Evolutionary conservation across 2,888 invertebrate species (phyloP).

Genomic region (Endomychus coccineus): DNA sequence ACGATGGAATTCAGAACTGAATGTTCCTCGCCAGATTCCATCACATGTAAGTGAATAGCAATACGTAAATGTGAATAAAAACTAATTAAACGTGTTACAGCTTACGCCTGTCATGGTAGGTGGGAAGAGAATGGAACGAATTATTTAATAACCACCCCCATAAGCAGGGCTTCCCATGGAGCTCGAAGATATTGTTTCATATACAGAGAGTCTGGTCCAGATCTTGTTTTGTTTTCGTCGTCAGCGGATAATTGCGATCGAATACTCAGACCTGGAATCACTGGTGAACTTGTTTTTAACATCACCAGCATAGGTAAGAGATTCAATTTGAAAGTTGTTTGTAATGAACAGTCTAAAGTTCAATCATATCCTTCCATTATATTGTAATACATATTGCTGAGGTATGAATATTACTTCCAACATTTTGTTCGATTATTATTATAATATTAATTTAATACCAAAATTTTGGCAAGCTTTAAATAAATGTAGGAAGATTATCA

Average conservation of each 20-base stretch:
- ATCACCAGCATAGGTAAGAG: constrained; percentile 59
- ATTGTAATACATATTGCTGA: too few relatives aligned
- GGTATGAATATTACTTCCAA: too few relatives aligned
- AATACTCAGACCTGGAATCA: constrained; percentile 46
- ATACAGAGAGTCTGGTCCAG: constrained; percentile 54
- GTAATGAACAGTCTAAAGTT: too few relatives aligned
- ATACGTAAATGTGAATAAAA: constrained; percentile 3
- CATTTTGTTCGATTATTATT: too few relatives aligned
- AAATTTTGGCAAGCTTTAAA: too few relatives aligned
- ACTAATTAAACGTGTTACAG: constrained; percentile 44
- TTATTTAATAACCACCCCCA: constrained; percentile 74
- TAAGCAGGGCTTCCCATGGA: constrained; percentile 58
- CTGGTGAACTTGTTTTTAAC: constrained; percentile 59
- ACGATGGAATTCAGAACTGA: constrained; percentile 72
- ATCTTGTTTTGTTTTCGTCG: constrained; percentile 51
- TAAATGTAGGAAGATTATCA: too few relatives aligned
- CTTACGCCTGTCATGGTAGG: constrained; percentile 82
- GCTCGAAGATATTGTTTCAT: constrained; percentile 70
- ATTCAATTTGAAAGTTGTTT: constrained; percentile 2
- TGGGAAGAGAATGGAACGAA: constrained; percentile 84
- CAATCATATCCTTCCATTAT: too few relatives aligned
- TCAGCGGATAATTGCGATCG: constrained; percentile 60
- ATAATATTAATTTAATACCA: too few relatives aligned
- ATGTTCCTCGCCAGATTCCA: constrained; percentile 60
- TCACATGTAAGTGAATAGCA: constrained; percentile 53